These are phyloP conservation scores for Pteronura brasiliensis DNA, from an alignment of 2,113 vertebrate species.

Conservation along the genomic window DNA sequence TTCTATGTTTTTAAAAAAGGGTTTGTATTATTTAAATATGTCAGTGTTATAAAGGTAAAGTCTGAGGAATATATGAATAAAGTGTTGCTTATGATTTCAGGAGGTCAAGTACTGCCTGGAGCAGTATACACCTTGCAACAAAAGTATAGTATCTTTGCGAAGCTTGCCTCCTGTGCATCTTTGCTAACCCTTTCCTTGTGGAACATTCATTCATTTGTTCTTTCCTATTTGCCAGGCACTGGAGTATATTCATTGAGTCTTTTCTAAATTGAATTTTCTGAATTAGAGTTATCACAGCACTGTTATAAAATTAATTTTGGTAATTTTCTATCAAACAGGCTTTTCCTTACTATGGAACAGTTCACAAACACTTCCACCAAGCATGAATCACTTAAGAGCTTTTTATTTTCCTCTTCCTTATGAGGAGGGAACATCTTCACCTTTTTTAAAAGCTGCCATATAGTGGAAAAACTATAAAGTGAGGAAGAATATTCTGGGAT, in stretches of 20 bases:
- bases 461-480: background rate
- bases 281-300: background rate
- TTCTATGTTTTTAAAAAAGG: background rate
- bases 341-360: constrained; percentile 16
- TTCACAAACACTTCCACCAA: background rate
- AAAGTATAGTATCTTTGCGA: background rate
- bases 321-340: background rate
- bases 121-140: background rate
- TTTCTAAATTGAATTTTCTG: background rate
- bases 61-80: background rate
- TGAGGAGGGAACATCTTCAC: background rate
- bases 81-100: background rate
- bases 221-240: background rate
- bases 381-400: background rate
- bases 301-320: background rate
- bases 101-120: background rate
- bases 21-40: background rate
- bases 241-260: background rate
- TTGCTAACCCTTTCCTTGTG: background rate
- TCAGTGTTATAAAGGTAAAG: background rate
- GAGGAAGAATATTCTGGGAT: background rate
- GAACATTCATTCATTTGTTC: background rate
- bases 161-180: background rate
- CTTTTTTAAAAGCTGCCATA: background rate
- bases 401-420: background rate